Conservation (phyloP, 2,797 vertebrate genomes). For the Pipistrellus nathusii region DNA sequence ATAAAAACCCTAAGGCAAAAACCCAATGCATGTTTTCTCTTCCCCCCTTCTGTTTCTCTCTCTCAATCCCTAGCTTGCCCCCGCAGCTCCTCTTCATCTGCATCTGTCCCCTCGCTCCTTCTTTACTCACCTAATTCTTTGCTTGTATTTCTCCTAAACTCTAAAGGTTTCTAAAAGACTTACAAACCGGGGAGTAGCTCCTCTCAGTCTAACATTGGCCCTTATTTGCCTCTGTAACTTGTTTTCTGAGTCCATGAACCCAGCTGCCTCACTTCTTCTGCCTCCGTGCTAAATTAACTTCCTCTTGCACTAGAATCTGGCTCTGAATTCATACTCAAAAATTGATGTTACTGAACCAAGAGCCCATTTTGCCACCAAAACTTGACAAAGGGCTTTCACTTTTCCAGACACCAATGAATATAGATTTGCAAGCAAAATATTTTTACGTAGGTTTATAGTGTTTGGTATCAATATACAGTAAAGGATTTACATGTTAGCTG, state of each 20-base stretch:
- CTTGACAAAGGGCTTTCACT: not conserved
- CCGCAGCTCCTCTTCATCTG: too few species aligned
- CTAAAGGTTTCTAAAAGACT: not conserved
- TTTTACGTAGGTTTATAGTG: not conserved
- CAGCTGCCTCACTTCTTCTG: not conserved
- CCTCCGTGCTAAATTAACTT: not conserved
- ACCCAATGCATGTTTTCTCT: too few species aligned
- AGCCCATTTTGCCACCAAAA: not conserved
- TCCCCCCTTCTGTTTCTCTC: too few species aligned
- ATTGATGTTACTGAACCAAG: not conserved
- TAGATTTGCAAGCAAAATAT: not conserved
- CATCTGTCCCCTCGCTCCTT: not conserved
- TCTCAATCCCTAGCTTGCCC: too few species aligned
- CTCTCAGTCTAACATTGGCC: not conserved
- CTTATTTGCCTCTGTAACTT: not conserved
- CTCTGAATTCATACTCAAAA: not conserved
- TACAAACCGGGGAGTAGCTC: not conserved
- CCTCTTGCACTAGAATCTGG: not conserved
- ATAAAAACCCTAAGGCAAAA: not conserved
- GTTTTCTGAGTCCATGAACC: not conserved
- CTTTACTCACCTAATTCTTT: not conserved
- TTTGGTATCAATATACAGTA: not conserved
- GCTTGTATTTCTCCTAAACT: not conserved
- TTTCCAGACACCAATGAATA: not conserved
- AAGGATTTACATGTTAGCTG: slow-evolving; percentile 3